A percentile compares a stretch with the other conserved stretches of the same genome.
These are phyloP conservation scores for Ginglymostoma cirratum DNA, from an alignment of 2,113 vertebrate species.

Conservation along the genomic window DNA sequence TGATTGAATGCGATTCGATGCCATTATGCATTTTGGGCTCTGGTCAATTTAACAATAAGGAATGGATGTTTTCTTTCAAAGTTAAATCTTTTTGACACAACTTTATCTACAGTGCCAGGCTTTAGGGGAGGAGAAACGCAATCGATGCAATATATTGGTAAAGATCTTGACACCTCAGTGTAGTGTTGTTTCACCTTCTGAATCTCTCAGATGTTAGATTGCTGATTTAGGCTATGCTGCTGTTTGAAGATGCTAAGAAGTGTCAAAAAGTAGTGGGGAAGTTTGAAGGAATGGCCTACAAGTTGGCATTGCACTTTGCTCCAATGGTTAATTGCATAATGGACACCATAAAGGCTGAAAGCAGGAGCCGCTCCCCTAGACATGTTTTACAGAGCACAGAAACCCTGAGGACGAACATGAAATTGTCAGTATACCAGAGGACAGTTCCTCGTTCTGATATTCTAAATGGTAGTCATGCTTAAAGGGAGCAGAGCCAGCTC, in stretches of 20 bases:
- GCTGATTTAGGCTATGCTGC: neutral
- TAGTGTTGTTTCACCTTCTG: neutral
- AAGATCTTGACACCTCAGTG: neutral
- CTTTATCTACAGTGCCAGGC: neutral
- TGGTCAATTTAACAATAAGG: neutral
- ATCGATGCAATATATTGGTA: neutral
- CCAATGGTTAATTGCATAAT: neutral
- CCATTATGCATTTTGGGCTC: neutral
- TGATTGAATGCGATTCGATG: slow-evolving; percentile 1
- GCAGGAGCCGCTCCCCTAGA: neutral
- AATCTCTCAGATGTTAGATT: neutral
- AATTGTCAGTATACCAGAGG: neutral
- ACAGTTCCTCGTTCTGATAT: neutral
- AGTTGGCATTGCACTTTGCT: neutral
- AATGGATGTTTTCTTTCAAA: slow-evolving; percentile 6
- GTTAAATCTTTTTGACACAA: neutral
- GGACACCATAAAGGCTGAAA: neutral
- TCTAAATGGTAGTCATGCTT: neutral
- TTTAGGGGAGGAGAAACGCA: neutral
- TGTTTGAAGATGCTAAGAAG: neutral
- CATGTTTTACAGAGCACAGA: no score
- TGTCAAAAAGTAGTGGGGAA: neutral
- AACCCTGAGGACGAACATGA: neutral
- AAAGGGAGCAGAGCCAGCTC: neutral
- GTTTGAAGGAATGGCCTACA: neutral